A percentile compares a stretch with the other conserved stretches of the same genome.
These are phyloP conservation scores for Teinopalpus imperialis DNA, from an alignment of 2,888 invertebrate species.

Conservation along the genomic window DNA sequence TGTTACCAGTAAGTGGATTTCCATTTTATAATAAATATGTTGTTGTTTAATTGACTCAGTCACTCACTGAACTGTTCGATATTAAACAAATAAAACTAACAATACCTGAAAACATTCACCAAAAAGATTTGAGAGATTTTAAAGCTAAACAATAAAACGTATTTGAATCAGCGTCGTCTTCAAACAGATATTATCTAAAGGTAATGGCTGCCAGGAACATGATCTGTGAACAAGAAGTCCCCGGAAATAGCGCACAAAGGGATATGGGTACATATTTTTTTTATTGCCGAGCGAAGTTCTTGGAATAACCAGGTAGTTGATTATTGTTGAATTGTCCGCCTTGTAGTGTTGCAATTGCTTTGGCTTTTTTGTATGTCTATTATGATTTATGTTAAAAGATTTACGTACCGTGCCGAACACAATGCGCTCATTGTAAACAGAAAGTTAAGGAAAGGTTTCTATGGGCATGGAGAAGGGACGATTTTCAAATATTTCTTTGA, in stretches of 20 bases:
- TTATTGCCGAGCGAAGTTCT: constrained; percentile 1
- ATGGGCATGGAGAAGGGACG: background rate
- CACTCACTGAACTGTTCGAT: too few relatives aligned
- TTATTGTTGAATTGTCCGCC: constrained; percentile 1
- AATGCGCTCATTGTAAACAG: constrained; percentile 13
- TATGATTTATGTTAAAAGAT: constrained; percentile 24
- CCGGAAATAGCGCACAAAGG: constrained; percentile 23
- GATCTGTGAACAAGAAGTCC: constrained; percentile 16
- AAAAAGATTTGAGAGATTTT: too few relatives aligned
- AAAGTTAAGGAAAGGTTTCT: constrained; percentile 16
- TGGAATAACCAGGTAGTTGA: constrained; percentile 22
- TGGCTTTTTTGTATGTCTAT: constrained; percentile 17
- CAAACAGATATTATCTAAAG: constrained; percentile 22
- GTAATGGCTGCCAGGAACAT: constrained; percentile 18
- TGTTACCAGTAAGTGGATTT: too few relatives aligned
- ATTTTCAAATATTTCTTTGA: background rate
- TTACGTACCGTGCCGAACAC: constrained; percentile 7
- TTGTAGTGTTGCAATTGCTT: constrained; percentile 11
- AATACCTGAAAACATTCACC: too few relatives aligned
- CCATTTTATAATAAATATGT: too few relatives aligned
- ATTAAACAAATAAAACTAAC: too few relatives aligned
- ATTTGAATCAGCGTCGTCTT: too few relatives aligned
- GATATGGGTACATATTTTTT: constrained; percentile 8
- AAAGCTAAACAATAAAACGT: too few relatives aligned
- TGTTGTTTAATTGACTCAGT: too few relatives aligned